These are phyloP conservation scores for Amorpha juglandis DNA, from an alignment of 2,888 invertebrate genomes.

Conservation along the genomic window DNA sequence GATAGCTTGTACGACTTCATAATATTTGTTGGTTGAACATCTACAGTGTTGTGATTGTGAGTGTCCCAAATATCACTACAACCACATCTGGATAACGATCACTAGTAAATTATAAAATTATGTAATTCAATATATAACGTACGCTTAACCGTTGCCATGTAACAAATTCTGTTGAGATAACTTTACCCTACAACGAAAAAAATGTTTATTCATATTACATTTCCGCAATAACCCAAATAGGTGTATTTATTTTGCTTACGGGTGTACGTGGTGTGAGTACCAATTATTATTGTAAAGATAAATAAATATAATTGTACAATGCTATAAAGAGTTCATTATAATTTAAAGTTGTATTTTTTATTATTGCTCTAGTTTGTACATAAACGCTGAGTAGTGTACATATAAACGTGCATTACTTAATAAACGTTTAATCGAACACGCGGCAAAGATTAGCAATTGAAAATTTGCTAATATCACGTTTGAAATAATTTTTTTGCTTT, in stretches of 20 bases:
- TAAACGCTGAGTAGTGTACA: background rate
- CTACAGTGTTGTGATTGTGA: conserved; percentile 16
- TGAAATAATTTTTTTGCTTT: background rate
- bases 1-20: background rate
- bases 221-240: too few relatives aligned
- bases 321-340: too few relatives aligned
- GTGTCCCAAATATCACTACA: background rate
- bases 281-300: too few relatives aligned
- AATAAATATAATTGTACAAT: too few relatives aligned
- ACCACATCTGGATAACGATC: background rate
- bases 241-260: too few relatives aligned
- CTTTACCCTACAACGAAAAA: too few relatives aligned
- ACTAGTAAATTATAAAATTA: conserved; percentile 1
- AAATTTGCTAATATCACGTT: background rate
- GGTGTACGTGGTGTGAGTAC: too few relatives aligned
- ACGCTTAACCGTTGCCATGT: too few relatives aligned
- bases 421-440: background rate
- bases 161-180: too few relatives aligned
- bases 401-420: background rate
- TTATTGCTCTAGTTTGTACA: background rate
- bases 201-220: too few relatives aligned
- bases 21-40: background rate
- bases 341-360: background rate
- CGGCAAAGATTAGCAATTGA: conserved; percentile 2
- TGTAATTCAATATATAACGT: background rate